Percentiles rank a stretch among this genome's conserved stretches.
Evolutionary conservation across 2,888 invertebrate genomes (phyloP).

Genomic region (Linnaemya tessellans): DNA sequence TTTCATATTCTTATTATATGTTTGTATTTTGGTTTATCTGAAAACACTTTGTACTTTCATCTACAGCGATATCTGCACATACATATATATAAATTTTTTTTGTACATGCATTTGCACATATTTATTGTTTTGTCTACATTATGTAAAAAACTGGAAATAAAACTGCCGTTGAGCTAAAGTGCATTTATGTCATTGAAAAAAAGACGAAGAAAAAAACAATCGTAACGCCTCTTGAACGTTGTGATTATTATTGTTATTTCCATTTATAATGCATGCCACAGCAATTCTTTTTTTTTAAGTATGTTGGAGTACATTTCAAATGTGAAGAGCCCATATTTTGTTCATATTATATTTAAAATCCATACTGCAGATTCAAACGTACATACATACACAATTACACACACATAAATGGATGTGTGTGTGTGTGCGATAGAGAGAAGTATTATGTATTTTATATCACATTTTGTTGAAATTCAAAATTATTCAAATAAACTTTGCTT

Average conservation of each 20-base stretch:
- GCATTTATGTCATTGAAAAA: conserved; percentile 79
- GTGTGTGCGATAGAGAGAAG: neutral
- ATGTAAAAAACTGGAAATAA: conserved; percentile 45
- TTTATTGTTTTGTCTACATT: conserved; percentile 57
- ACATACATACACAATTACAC: too few species aligned
- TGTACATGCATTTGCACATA: neutral
- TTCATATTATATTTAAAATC: conserved; percentile 71
- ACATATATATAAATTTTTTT: neutral
- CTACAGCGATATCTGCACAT: conserved; percentile 38
- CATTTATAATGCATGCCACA: conserved; percentile 76
- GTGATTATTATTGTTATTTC: conserved; percentile 81
- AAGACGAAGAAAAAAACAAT: conserved; percentile 75
- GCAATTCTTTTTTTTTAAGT: conserved; percentile 45
- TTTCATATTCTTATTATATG: neutral
- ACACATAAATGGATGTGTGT: neutral
- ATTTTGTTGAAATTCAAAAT: neutral
- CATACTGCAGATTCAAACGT: conserved; percentile 15
- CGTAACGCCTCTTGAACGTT: conserved; percentile 81
- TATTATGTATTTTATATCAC: conserved; percentile 24
- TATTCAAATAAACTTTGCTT: conserved; percentile 18
- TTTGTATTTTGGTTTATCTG: conserved; percentile 17
- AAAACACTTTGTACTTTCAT: conserved; percentile 49
- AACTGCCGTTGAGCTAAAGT: conserved; percentile 69
- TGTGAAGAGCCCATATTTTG: conserved; percentile 54
- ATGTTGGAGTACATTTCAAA: conserved; percentile 46